phyloP scores from a whole-genome alignment of 2,797 vertebrate species.

The Peromyscus attwateri region DNA sequence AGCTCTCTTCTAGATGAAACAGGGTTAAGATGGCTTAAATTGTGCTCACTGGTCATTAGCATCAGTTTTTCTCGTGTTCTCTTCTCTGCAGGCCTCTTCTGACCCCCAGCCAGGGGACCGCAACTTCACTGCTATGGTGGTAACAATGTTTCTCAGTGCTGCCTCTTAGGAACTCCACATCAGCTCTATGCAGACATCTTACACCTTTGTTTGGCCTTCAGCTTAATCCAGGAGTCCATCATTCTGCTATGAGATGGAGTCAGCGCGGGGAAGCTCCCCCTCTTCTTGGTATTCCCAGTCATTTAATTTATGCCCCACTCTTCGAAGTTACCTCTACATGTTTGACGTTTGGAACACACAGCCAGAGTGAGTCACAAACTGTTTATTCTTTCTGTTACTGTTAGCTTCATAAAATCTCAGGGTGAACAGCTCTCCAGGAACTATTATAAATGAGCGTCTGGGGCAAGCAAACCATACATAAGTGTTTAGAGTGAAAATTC shows the following conservation, averaged over 20 bases:
- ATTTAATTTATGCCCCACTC: not conserved
- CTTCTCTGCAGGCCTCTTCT: not conserved
- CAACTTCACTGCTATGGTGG: not conserved
- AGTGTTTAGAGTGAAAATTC: not conserved
- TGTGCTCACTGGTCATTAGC: not conserved
- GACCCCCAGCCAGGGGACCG: not conserved
- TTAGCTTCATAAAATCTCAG: not conserved
- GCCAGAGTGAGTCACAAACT: not conserved
- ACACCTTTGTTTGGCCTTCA: not conserved
- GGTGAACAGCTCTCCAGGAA: not conserved
- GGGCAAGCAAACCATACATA: not conserved
- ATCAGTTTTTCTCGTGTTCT: not conserved
- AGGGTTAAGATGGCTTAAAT: not conserved
- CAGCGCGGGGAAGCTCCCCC: not conserved
- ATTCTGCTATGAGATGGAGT: not conserved
- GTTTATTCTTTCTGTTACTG: slow-evolving; percentile 18
- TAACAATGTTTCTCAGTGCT: not conserved
- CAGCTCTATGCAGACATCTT: not conserved
- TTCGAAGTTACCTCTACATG: not conserved
- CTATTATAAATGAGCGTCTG: not conserved
- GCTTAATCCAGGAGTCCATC: not conserved
- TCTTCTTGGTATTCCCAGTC: not conserved
- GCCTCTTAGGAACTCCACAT: not conserved
- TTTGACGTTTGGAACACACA: slow-evolving; percentile 13
- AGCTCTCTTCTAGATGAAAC: not conserved